Conservation (phyloP, 2,888 invertebrate species). For the Pollenia angustigena region DNA sequence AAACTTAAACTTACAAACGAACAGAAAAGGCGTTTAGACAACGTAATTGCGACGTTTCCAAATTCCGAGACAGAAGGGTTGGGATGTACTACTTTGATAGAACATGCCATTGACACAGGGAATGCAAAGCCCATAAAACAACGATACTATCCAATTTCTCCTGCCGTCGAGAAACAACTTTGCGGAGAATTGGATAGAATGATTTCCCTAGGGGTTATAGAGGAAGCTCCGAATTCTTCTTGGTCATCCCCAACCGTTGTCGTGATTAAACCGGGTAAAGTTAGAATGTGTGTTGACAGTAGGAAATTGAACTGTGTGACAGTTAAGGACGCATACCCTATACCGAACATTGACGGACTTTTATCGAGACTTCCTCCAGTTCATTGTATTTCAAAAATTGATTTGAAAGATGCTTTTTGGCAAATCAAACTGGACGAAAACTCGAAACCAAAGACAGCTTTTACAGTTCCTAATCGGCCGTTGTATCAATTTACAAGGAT, state of each 20-base stretch:
- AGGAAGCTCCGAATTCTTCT: conserved; percentile 3
- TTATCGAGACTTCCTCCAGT: conserved; percentile 4
- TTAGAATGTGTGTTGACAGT: too few species aligned
- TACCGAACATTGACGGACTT: not conserved
- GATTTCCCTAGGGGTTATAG: not conserved
- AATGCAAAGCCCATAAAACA: not conserved
- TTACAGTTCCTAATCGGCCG: too few species aligned
- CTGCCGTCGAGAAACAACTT: conserved; percentile 4
- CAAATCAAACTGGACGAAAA: not conserved
- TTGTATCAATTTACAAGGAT: too few species aligned
- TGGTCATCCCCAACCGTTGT: conserved; percentile 9
- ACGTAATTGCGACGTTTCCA: not conserved
- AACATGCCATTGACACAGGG: too few species aligned
- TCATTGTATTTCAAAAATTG: conserved; percentile 7
- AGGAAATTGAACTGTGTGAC: too few species aligned
- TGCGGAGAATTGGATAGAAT: not conserved
- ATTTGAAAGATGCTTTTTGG: not conserved
- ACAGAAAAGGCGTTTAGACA: not conserved
- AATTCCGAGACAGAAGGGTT: not conserved
- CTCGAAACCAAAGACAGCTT: too few species aligned
- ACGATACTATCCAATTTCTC: conserved; percentile 1
- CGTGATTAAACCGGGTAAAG: not conserved
- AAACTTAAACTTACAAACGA: too few species aligned
- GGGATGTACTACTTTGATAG: not conserved
- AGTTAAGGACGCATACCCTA: not conserved